Evolutionary conservation across 1,140 invertebrate genomes (phyloP).

Genomic region (Drosophila azteca): DNA sequence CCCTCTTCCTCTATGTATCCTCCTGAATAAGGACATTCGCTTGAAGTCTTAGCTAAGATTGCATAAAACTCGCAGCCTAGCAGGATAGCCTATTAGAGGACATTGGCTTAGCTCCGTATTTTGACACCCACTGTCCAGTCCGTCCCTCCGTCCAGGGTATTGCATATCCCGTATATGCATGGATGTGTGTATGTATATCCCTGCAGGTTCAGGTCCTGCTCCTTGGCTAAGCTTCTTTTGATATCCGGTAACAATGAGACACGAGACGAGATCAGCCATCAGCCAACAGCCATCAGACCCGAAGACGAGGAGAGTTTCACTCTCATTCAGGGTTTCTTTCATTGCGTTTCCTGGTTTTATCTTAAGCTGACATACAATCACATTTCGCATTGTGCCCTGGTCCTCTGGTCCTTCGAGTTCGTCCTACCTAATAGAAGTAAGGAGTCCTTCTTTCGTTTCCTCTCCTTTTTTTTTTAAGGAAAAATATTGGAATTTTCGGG

Average conservation of each 20-base stretch:
- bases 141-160: conserved; percentile 21
- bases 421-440: conserved; percentile 4
- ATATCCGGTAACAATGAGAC: conserved; percentile 69
- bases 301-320: conserved; percentile 35
- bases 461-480: conserved; percentile 47
- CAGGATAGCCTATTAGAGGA: conserved; percentile 67
- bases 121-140: conserved; percentile 69
- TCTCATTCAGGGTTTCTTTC: conserved; percentile 31
- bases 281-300: too few species aligned
- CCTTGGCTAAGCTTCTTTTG: conserved; percentile 62
- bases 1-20: too few species aligned
- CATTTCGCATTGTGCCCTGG: conserved; percentile 68
- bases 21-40: conserved; percentile 10
- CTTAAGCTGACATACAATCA: conserved; percentile 81
- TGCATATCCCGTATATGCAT: neutral
- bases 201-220: too few species aligned
- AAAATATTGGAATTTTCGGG: conserved; percentile 56
- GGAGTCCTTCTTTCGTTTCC: neutral
- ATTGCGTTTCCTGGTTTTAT: conserved; percentile 71
- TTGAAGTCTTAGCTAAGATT: conserved; percentile 68
- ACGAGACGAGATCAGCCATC: conserved; percentile 1
- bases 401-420: conserved; percentile 16
- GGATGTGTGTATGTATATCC: neutral
- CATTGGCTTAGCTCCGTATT: conserved; percentile 82
- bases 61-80: conserved; percentile 51